Conservation (phyloP, 2,888 invertebrate genomes). For the Hirtodrosophila duncani region DNA sequence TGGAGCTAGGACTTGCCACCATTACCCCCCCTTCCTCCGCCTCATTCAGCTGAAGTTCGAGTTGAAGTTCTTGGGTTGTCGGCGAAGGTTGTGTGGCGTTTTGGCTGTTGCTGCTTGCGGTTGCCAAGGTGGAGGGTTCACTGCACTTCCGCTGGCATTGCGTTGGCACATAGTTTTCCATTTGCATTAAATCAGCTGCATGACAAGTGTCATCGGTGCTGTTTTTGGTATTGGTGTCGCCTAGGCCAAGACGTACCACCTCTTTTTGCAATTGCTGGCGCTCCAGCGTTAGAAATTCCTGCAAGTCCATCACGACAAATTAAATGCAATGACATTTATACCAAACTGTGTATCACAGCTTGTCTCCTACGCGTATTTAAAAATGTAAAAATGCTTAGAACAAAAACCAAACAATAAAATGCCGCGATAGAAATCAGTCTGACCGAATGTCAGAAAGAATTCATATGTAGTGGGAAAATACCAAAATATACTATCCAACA, state of each 20-base stretch:
- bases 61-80: constrained; percentile 34
- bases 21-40: neutral
- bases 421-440: constrained; percentile 2
- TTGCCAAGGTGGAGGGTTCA: constrained; percentile 60
- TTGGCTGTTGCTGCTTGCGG: constrained; percentile 40
- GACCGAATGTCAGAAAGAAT: neutral
- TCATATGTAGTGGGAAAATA: neutral
- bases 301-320: constrained; percentile 54
- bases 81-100: constrained; percentile 4
- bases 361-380: too few species aligned
- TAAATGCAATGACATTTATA: too few species aligned
- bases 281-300: constrained; percentile 59
- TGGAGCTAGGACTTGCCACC: constrained; percentile 17
- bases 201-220: constrained; percentile 37
- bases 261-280: constrained; percentile 54
- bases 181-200: constrained; percentile 47
- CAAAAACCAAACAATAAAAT: neutral
- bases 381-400: too few species aligned
- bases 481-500: too few species aligned
- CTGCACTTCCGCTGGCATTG: constrained; percentile 56
- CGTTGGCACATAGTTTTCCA: constrained; percentile 26
- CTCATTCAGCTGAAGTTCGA: constrained; percentile 12
- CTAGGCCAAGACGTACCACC: constrained; percentile 39
- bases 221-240: constrained; percentile 8
- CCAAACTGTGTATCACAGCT: too few species aligned